Evolutionary conservation across 2,888 invertebrate genomes (phyloP), one percentile per base, ranked within the genome.

Genomic region (Drosophila anomalipes): DNA sequence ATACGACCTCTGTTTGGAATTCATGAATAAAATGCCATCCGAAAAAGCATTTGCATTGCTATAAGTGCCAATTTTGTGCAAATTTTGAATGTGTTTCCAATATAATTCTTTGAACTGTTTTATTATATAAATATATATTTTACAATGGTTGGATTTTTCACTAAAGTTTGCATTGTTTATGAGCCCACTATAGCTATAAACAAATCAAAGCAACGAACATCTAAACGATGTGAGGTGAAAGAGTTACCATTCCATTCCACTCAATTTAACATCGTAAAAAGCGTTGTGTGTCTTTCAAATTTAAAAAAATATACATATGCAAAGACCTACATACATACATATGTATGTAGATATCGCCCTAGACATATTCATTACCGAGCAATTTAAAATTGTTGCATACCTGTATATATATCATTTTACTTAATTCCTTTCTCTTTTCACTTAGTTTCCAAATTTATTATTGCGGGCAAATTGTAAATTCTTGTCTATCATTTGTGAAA

Each of bases 401-500:
- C n/a, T 37, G 39, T 22, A 26, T 68, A 22, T n/a, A 22, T 22
- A n/a, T 9, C n/a, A 30, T 9, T 19, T 0, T 7, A 4, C 16
- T 1, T 30, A 19, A 26, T 16, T 32, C 12, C 37, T 39, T 33
- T 33, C 33, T 30, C 16, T 47, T 49, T 19, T 9, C 6, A 26
- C 47, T 9, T 26, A 19, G 37, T 22, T 39, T 14, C n/a, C n/a
- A 16, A 30, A 7, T 26, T 44, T 32, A 10, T 44, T 53, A 26
- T 69, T 44, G 19, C 30, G 14, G 6, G 3, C 41, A 30, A 44
- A 44, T 58, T 58, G 10, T 41, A 35, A 35, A 19, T 33, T 51
- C n/a, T 9, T 32, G 19, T 32, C 19, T 41, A 16, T 26, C 62
- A 53, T 72, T 56, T 62, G 58, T 58, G 32, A 52, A 41, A 53